Base-by-base conservation (phyloP, 1,140 invertebrate species). In the Drosophila dunni region DNA sequence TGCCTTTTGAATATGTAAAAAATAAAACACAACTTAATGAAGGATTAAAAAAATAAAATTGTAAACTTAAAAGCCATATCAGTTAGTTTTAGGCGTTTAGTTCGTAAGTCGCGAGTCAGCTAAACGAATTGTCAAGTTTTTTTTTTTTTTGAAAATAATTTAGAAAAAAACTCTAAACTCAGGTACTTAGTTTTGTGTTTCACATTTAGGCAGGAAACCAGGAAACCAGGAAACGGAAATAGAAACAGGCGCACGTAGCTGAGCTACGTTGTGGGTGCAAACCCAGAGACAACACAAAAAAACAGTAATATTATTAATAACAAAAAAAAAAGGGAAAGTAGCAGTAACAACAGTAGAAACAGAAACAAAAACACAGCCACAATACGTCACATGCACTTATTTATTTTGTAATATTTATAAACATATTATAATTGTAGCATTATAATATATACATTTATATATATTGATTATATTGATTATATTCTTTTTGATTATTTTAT, bases 321-420 rank as follows among this genome's bases (percentile, higher is more conserved):
- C 13, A n/a, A 58, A 45, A 46, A 44, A 13, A 63, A 53, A 65
- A 42, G 7, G 10, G 42, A 42, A 45, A 45, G 40, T 34, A 11
- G 36, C 15, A 66, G 40, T 42, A 51, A 62, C 29, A 58, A 50
- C 33, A 64, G 17, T 20, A 20, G n/a, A n/a, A n/a, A 50, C 51
- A 73, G 54, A 9, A 61, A 83, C 64, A 75, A 75, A 64, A 76
- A 86, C 83, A 86, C 71, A 68, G 82, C 82, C 82, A 86, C 83
- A 88, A 86, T 88, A 88, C 83, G 83, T 86, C 83, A 86, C 83
- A 86, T 88, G 83, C 83, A 86, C 84, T 88, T 88, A 86, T 88
- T 86, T 83, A 86, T 88, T 75, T 66, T 60, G 48, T 77, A 79
- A 77, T 85, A 70, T 68, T 76, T 84, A 83, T 80, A 51, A 81